Evolutionary conservation across 2,888 invertebrate genomes (phyloP).

Genomic region (Acleris sparsana): DNA sequence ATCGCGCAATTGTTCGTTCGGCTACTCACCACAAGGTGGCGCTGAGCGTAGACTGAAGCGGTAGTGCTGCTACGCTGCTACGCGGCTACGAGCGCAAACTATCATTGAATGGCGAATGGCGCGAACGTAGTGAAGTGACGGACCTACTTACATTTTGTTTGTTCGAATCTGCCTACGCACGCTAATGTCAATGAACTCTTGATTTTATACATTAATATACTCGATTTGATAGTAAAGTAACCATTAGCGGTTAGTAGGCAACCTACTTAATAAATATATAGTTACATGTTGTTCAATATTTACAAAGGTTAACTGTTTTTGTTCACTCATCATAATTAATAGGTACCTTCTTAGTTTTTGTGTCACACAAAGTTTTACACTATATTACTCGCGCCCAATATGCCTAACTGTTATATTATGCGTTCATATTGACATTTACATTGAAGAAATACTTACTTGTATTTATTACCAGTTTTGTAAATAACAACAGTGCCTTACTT

Average conservation of each 20-base stretch:
- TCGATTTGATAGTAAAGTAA: constrained; percentile 32
- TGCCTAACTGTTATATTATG: not conserved
- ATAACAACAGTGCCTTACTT: too few species aligned
- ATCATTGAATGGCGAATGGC: constrained; percentile 80
- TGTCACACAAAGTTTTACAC: constrained; percentile 13
- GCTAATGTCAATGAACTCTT: constrained; percentile 71
- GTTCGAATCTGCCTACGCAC: constrained; percentile 54
- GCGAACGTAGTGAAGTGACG: constrained; percentile 52
- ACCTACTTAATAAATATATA: constrained; percentile 39
- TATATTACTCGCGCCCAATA: too few species aligned
- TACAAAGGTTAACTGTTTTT: constrained; percentile 38
- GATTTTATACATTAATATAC: constrained; percentile 51
- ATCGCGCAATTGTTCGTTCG: constrained; percentile 52
- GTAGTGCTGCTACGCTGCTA: constrained; percentile 54
- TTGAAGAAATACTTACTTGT: not conserved
- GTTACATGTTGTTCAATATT: constrained; percentile 29
- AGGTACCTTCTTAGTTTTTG: constrained; percentile 6
- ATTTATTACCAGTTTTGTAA: too few species aligned
- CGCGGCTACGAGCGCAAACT: constrained; percentile 51
- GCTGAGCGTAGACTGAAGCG: constrained; percentile 43
- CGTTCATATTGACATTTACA: not conserved
- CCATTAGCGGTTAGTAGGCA: constrained; percentile 41
- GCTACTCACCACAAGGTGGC: constrained; percentile 76
- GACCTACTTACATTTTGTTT: constrained; percentile 47
- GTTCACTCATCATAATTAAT: constrained; percentile 12